A percentile compares a stretch with the other conserved stretches of the same genome.
Conservation (phyloP, 2,113 vertebrate genomes). For the Dryoscopus gambensis region DNA sequence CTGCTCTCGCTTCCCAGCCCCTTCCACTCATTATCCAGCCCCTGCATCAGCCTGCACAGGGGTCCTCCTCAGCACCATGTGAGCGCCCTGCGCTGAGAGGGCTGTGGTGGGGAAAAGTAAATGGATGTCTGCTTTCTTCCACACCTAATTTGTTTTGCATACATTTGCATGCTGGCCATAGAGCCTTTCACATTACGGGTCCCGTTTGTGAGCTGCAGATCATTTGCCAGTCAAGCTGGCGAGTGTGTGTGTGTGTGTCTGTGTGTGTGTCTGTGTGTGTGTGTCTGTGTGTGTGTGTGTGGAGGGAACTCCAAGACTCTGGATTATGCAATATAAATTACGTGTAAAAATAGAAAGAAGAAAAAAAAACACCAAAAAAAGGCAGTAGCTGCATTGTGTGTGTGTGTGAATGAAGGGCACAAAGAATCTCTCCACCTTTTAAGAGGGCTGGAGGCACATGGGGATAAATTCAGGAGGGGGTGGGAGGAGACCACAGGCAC, state of each 20-base stretch:
- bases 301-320: not conserved
- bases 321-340: conserved; percentile 9
- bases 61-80: not conserved
- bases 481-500: conserved; percentile 55
- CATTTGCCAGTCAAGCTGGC: conserved; percentile 23
- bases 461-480: conserved; percentile 43
- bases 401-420: conserved; percentile 35
- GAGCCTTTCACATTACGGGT: not conserved
- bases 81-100: not conserved
- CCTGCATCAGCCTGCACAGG: not conserved
- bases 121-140: not conserved
- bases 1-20: conserved; percentile 40
- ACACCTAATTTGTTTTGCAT: conserved; percentile 16
- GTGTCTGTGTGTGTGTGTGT: not conserved
- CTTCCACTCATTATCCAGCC: not conserved
- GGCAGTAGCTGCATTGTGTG: not conserved
- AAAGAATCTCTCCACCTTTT: conserved; percentile 54
- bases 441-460: conserved; percentile 31
- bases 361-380: not conserved
- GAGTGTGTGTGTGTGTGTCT: not conserved
- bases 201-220: not conserved
- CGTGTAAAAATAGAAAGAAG: not conserved
- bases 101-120: not conserved
- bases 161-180: conserved; percentile 46
- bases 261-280: not conserved